Evolutionary conservation across 2,113 vertebrate genomes (phyloP).

Genomic region (Macquaria ambigua): DNA sequence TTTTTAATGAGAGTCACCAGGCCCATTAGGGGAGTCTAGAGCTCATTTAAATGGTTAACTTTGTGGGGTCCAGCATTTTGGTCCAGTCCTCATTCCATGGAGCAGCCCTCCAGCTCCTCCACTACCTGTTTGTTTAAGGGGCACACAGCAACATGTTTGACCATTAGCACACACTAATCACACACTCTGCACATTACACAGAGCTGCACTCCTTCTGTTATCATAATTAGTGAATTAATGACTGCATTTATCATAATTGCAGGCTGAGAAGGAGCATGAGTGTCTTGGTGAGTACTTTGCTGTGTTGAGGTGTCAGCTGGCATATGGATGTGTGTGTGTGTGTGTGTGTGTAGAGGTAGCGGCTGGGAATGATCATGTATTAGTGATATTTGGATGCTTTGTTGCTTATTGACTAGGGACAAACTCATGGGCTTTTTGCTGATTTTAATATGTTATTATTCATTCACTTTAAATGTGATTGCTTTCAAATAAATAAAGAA

Average conservation of each 20-base stretch:
- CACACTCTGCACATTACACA: neutral
- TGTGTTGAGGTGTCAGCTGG: neutral
- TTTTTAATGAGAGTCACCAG: too few relatives aligned
- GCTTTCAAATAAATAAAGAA: neutral
- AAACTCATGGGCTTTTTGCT: neutral
- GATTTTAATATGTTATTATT: neutral
- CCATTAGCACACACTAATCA: slow-evolving; percentile 26
- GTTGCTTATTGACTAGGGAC: neutral
- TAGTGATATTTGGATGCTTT: neutral
- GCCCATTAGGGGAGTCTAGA: too few relatives aligned
- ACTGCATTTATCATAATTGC: slow-evolving; percentile 51
- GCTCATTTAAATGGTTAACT: too few relatives aligned
- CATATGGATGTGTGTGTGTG: neutral
- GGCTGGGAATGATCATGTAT: neutral
- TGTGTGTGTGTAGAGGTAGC: neutral
- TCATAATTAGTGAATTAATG: slow-evolving; percentile 49
- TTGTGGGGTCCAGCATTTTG: too few relatives aligned
- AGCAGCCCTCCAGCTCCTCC: neutral
- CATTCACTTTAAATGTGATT: neutral
- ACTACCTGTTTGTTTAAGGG: neutral
- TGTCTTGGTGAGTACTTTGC: slow-evolving; percentile 11
- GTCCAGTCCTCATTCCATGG: too few relatives aligned
- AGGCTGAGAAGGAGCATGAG: neutral
- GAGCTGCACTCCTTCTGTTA: slow-evolving; percentile 22
- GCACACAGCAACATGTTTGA: neutral